Conservation (phyloP, 2,888 invertebrate genomes). For the Folsomia candida region DNA sequence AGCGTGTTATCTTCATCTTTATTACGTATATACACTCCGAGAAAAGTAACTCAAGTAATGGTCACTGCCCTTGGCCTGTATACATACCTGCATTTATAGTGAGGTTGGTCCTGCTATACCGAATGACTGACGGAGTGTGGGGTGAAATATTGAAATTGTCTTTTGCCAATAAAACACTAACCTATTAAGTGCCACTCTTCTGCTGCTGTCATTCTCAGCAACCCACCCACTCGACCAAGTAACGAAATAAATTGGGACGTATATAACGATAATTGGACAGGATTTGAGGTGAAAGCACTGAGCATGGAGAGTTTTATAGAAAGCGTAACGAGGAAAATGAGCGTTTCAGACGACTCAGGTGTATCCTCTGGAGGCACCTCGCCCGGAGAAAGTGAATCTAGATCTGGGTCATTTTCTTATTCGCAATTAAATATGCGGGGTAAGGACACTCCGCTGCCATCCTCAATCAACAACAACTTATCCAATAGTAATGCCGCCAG, state of each 20-base stretch:
- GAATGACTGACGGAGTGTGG: no score
- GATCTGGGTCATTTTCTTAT: slow-evolving; percentile 16
- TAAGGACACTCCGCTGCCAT: neutral
- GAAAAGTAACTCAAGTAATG: neutral
- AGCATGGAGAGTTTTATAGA: neutral
- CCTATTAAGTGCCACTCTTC: neutral
- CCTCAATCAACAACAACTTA: neutral
- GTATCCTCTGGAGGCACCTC: neutral
- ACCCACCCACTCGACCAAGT: neutral
- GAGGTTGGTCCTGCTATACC: no score
- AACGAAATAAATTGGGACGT: no score
- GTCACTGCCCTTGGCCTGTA: neutral
- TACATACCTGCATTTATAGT: no score
- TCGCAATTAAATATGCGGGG: neutral
- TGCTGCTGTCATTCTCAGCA: no score
- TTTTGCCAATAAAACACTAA: neutral
- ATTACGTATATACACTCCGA: neutral
- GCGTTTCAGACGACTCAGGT: neutral
- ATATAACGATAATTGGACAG: no score
- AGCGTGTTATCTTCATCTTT: slow-evolving; percentile 1
- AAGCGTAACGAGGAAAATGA: neutral
- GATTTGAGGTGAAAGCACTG: no score
- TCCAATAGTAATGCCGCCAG: neutral
- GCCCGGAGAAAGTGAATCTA: slow-evolving; percentile 11
- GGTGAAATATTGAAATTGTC: neutral